These are phyloP conservation scores for Brassicogethes aeneus DNA, from an alignment of 2,888 invertebrate genomes.

Conservation along the genomic window DNA sequence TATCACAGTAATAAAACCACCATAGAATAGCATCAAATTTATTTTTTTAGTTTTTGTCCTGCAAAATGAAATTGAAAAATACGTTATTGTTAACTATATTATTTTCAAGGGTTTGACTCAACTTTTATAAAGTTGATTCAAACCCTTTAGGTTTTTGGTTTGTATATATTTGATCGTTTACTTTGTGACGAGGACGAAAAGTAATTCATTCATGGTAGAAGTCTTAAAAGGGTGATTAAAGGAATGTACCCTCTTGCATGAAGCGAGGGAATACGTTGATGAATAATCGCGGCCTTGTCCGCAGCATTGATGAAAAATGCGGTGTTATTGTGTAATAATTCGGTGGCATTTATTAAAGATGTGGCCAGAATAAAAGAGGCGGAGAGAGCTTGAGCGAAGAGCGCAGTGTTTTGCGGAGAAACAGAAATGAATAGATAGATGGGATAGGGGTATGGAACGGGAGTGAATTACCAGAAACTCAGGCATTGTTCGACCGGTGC, in stretches of 20 bases:
- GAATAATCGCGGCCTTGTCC: constrained; percentile 2
- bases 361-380: constrained; percentile 25
- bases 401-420: constrained; percentile 8
- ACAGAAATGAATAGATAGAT: constrained; percentile 39
- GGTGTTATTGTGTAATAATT: constrained; percentile 35
- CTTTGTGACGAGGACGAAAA: too few species aligned
- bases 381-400: constrained; percentile 12
- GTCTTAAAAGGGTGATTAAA: constrained; percentile 1
- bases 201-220: background rate
- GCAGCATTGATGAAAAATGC: constrained; percentile 26
- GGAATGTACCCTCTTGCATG: background rate
- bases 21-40: too few species aligned
- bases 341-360: constrained; percentile 35
- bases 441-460: constrained; percentile 13
- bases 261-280: background rate
- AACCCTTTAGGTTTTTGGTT: too few species aligned
- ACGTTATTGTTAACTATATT: too few species aligned
- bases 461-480: constrained; percentile 39
- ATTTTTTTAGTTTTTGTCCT: too few species aligned
- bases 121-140: too few species aligned
- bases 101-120: too few species aligned
- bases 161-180: too few species aligned
- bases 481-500: constrained; percentile 48
- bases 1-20: too few species aligned
- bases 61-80: too few species aligned